phyloP scores from a whole-genome alignment of 2,888 invertebrate species.

The Apoda limacodes region DNA sequence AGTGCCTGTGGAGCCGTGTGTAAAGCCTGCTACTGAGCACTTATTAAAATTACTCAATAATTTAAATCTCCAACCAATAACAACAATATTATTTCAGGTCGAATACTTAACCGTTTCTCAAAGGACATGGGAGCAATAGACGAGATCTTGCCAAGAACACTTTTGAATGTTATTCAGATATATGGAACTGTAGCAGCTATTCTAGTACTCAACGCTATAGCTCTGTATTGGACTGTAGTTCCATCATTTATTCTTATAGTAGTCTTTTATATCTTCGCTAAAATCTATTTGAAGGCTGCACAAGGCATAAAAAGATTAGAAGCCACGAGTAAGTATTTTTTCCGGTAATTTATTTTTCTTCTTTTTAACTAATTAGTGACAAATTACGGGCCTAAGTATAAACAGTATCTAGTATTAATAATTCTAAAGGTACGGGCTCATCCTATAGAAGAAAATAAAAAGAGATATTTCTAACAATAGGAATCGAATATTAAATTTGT shows the following conservation, averaged over 20 bases:
- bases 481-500: no score
- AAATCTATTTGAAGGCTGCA: conserved; percentile 75
- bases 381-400: no score
- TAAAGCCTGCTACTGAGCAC: no score
- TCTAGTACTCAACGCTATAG: conserved; percentile 71
- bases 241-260: conserved; percentile 68
- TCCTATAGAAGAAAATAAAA: no score
- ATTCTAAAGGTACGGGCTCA: no score
- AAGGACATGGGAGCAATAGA: conserved; percentile 89
- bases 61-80: conserved; percentile 1
- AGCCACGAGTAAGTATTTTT: conserved; percentile 34
- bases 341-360: no score
- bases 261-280: conserved; percentile 70
- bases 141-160: conserved; percentile 77
- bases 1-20: no score
- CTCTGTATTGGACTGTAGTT: conserved; percentile 70
- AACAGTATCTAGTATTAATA: no score
- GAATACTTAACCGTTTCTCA: conserved; percentile 83
- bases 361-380: no score
- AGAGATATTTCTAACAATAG: no score
- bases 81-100: conserved; percentile 55
- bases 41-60: not conserved
- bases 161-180: conserved; percentile 75
- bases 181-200: conserved; percentile 63
- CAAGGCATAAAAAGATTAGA: conserved; percentile 76